phyloP scores from a whole-genome alignment of 2,113 vertebrate genomes.

The Solenodon paradoxus region DNA sequence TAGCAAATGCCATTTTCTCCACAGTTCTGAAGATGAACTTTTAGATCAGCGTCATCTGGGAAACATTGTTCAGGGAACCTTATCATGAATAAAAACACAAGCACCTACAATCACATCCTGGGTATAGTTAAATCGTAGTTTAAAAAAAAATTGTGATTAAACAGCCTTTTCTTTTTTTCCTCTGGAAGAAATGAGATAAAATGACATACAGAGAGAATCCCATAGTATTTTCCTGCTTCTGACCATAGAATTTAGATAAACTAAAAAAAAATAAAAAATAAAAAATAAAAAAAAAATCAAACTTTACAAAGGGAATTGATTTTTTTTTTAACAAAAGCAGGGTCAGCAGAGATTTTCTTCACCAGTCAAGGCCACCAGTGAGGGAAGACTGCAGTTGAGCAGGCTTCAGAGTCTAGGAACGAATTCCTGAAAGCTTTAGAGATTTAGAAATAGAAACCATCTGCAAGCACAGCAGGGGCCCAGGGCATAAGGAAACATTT shows the following conservation, averaged over 20 bases:
- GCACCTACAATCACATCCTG: background rate
- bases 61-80: background rate
- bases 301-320: constrained; percentile 21
- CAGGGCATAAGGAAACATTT: constrained; percentile 73
- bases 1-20: background rate
- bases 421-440: constrained; percentile 79
- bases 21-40: background rate
- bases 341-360: constrained; percentile 31
- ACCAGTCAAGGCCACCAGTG: constrained; percentile 30
- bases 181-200: background rate
- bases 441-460: constrained; percentile 80
- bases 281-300: background rate
- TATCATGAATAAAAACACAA: background rate
- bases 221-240: background rate
- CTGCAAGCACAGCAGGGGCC: constrained; percentile 57
- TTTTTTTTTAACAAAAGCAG: constrained; percentile 30
- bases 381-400: constrained; percentile 49
- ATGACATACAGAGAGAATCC: background rate
- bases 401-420: constrained; percentile 71
- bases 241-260: background rate
- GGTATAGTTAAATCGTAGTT: background rate
- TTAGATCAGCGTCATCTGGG: background rate
- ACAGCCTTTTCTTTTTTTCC: background rate
- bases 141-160: background rate
- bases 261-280: background rate